Evolutionary conservation across 2,888 invertebrate genomes (phyloP), one percentile per base, ranked within the genome.

Genomic region (Leucophenga montana): DNA sequence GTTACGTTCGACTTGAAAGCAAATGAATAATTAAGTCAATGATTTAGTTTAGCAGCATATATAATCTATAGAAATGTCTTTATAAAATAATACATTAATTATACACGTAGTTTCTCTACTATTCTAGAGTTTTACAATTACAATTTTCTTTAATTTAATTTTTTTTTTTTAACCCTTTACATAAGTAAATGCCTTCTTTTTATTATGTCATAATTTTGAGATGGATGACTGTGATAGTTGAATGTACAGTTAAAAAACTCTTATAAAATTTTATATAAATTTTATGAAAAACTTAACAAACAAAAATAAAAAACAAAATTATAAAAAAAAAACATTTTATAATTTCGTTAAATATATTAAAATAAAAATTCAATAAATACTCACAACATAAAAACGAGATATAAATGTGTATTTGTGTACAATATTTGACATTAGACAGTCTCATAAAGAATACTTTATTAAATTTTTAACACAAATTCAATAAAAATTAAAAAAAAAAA

Each of bases 201-300:
- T 59, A 56, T 4, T 66, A 22, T 57, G 16, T 22, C 48, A 39
- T 33, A 16, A 13, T 76, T 84, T 81, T 68, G 71, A 78, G 83
- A 82, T 86, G 87, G 87, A 86, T 87, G 87, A 88, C 88, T 88
- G 88, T 88, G 88, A 88, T 88, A 88, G 87, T 85, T 86, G 86
- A 86, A 84, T 84, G 84, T 84, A 85, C 84, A 84, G 84, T 84
- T 84, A 76, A 79, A 84, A 82, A 84, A 84, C 84, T 82, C 74
- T 69, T 74, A 77, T 75, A 64, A 46, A 48, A 78, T 74, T 77
- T 78, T 83, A 75, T 75, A 69, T 67, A 74, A 77, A 56, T 22
- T 22, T 22, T 46, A 67, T 39, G 39, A 39, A 66, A 31, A 56
- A 53, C 50, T 13, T 39, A 65, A 31, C 14, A 31, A 59, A 64